Evolutionary conservation across 2,888 invertebrate species (phyloP).

Genomic region (Acrobeloides nanus): DNA sequence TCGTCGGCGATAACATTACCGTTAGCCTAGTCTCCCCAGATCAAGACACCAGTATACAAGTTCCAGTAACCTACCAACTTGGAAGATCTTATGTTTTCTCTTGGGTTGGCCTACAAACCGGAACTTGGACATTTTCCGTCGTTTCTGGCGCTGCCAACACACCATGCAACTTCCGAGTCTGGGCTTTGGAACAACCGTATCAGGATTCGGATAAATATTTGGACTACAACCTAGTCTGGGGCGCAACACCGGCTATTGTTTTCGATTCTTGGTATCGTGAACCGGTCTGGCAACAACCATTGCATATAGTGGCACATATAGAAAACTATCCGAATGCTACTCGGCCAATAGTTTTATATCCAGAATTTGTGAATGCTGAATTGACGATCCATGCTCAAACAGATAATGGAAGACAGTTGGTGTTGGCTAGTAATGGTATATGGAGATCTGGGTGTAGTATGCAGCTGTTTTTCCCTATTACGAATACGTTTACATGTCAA

Average conservation of each 20-base stretch:
- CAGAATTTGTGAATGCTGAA: too few relatives aligned
- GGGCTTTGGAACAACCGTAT: slow-evolving; percentile 5
- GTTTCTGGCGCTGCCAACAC: slow-evolving; percentile 9
- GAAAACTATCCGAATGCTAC: slow-evolving; percentile 8
- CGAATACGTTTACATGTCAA: too few relatives aligned
- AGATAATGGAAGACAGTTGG: too few relatives aligned
- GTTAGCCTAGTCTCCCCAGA: too few relatives aligned
- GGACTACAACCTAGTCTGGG: slow-evolving; percentile 13
- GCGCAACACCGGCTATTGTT: slow-evolving; percentile 1
- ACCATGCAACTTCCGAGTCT: slow-evolving; percentile 30
- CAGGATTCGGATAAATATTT: neutral
- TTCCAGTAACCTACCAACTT: neutral
- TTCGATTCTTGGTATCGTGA: slow-evolving; percentile 6
- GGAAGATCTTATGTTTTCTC: slow-evolving; percentile 5
- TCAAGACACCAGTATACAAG: too few relatives aligned
- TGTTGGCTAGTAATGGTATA: too few relatives aligned
- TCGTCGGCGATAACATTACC: too few relatives aligned
- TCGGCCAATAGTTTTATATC: too few relatives aligned
- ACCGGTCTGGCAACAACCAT: slow-evolving; percentile 1
- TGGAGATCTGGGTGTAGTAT: too few relatives aligned
- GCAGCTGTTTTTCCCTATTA: too few relatives aligned
- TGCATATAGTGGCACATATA: slow-evolving; percentile 10
- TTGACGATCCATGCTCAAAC: too few relatives aligned
- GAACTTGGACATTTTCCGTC: slow-evolving; percentile 30
- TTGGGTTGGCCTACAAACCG: slow-evolving; percentile 20